These are phyloP conservation scores for Muscicapa comitata DNA, from an alignment of 2,797 vertebrate species.

Conservation along the genomic window DNA sequence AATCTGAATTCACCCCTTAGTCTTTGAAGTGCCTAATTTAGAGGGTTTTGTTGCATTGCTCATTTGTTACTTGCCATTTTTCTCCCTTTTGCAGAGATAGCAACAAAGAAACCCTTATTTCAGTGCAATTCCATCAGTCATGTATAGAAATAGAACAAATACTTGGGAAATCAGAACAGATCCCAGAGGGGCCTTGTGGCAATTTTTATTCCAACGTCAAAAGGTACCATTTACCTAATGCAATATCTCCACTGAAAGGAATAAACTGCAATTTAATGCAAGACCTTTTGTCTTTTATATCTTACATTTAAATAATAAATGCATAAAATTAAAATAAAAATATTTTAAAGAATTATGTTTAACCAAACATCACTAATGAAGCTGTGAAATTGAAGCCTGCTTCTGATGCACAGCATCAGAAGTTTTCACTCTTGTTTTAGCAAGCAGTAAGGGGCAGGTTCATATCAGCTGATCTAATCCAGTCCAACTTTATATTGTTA, in stretches of 20 bases:
- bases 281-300: background rate
- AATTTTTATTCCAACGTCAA: constrained; percentile 1
- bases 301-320: background rate
- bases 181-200: background rate
- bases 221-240: constrained; percentile 28
- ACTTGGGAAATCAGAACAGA: constrained; percentile 5
- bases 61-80: background rate
- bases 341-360: background rate
- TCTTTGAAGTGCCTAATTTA: constrained; percentile 3
- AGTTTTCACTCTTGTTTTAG: background rate
- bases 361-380: background rate
- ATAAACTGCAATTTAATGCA: background rate
- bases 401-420: background rate
- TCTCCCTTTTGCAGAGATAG: background rate
- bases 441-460: background rate
- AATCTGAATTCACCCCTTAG: background rate
- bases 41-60: background rate
- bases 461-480: background rate
- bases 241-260: background rate
- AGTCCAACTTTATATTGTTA: background rate
- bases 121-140: background rate
- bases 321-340: background rate
- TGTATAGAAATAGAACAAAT: constrained; percentile 3
- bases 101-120: constrained; percentile 19
- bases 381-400: background rate